Evolutionary conservation across 2,888 invertebrate species (phyloP).

Genomic region (Amiota communis): DNA sequence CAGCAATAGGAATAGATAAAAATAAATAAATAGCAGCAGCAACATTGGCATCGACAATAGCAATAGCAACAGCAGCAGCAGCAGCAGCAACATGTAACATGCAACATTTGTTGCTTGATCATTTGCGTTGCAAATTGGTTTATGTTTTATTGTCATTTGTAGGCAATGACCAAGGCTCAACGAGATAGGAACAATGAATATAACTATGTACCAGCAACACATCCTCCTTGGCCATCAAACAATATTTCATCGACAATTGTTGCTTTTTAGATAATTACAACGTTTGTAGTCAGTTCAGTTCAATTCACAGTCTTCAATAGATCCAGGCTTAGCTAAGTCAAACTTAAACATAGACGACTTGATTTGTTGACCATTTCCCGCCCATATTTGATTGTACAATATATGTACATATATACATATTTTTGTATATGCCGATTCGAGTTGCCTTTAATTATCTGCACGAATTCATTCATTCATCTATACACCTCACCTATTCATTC

Average conservation of each 20-base stretch:
- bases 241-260: constrained; percentile 27
- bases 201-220: constrained; percentile 36
- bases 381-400: constrained; percentile 39
- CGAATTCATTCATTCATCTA: constrained; percentile 54
- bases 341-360: constrained; percentile 45
- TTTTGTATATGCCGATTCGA: neutral
- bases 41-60: constrained; percentile 36
- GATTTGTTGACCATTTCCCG: constrained; percentile 35
- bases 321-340: constrained; percentile 34
- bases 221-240: neutral
- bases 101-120: constrained; percentile 36
- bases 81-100: neutral
- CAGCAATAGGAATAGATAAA: constrained; percentile 17
- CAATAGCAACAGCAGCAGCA: constrained; percentile 46
- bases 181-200: constrained; percentile 32
- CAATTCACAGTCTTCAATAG: constrained; percentile 33
- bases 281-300: constrained; percentile 12
- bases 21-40: constrained; percentile 45
- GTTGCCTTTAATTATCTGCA: constrained; percentile 58
- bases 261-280: constrained; percentile 22
- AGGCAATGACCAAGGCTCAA: constrained; percentile 45
- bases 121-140: constrained; percentile 60
- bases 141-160: constrained; percentile 50
- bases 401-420: too few relatives aligned
- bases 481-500: constrained; percentile 45